phyloP scores from a whole-genome alignment of 2,113 vertebrate genomes.

The Spea multiplicata region DNA sequence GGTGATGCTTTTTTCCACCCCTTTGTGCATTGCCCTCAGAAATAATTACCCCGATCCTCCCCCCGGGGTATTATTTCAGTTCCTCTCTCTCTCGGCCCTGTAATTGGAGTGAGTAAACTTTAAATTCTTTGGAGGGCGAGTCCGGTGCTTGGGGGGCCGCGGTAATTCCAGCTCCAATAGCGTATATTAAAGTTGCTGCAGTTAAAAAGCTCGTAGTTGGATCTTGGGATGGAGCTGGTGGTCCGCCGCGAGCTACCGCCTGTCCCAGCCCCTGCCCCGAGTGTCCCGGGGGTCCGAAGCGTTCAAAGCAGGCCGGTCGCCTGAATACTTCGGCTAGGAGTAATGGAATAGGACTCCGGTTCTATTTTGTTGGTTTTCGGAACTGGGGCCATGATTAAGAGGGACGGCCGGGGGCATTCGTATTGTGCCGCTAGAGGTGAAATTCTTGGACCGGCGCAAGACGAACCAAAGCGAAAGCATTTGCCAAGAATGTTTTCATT shows the following conservation, averaged over 20 bases:
- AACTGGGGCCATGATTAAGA: conserved; percentile 54
- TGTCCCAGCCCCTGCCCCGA: conserved; percentile 29
- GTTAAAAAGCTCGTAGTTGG: conserved; percentile 50
- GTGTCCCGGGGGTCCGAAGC: conserved; percentile 1
- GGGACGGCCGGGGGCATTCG: conserved; percentile 39
- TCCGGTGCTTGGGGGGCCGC: conserved; percentile 41
- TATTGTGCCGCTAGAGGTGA: conserved; percentile 53
- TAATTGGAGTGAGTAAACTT: too few relatives aligned
- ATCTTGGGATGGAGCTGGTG: conserved; percentile 47
- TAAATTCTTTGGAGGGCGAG: neutral
- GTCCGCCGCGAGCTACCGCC: conserved; percentile 38
- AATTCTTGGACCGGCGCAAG: conserved; percentile 53
- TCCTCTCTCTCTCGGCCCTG: too few relatives aligned
- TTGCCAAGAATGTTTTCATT: conserved; percentile 48
- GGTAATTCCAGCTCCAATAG: conserved; percentile 36
- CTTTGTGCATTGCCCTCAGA: too few relatives aligned
- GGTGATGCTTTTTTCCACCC: too few relatives aligned
- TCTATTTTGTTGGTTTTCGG: conserved; percentile 44
- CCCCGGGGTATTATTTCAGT: too few relatives aligned
- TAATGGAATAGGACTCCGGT: conserved; percentile 37
- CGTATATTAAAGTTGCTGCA: conserved; percentile 46
- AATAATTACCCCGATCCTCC: too few relatives aligned
- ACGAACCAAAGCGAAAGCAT: conserved; percentile 49
- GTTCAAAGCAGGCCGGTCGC: conserved; percentile 47
- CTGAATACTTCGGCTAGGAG: conserved; percentile 51